Conservation (phyloP, 1,140 invertebrate species). For the Drosophila ogumai region DNA sequence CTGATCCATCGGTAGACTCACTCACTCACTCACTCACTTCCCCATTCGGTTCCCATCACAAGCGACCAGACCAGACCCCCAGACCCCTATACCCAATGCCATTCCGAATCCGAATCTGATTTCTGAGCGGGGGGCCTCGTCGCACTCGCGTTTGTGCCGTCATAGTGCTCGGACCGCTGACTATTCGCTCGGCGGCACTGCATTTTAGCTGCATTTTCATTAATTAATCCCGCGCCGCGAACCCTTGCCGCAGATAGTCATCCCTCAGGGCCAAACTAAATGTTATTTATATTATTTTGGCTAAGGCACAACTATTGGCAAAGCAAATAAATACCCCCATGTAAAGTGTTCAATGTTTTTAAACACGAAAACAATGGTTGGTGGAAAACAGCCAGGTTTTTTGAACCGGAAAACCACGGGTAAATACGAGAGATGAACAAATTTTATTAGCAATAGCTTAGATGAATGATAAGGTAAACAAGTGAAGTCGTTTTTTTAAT, state of each 20-base stretch:
- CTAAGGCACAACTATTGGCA: conserved; percentile 9
- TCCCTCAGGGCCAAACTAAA: conserved; percentile 9
- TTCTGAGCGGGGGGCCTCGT: conserved; percentile 8
- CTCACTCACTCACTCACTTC: conserved; percentile 4
- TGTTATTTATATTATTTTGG: conserved; percentile 37
- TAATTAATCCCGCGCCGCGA: conserved; percentile 10
- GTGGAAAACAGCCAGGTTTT: not conserved
- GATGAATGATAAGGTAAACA: conserved; percentile 6
- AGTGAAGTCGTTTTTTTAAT: not conserved
- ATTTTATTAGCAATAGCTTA: not conserved
- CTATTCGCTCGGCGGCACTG: not conserved
- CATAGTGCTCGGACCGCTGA: conserved; percentile 30
- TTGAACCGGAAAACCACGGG: not conserved
- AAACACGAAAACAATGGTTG: not conserved
- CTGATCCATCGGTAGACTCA: conserved; percentile 10
- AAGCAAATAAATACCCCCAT: not conserved
- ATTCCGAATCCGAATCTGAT: conserved; percentile 24
- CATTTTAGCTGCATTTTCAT: conserved; percentile 18
- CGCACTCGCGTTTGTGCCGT: conserved; percentile 22
- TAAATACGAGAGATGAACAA: not conserved
- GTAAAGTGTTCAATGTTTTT: not conserved
- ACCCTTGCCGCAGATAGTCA: not conserved
- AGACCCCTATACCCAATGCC: conserved; percentile 11
- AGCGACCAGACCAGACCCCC: conserved; percentile 6
- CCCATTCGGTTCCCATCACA: conserved; percentile 15